These are phyloP conservation scores for Troides oblongomaculatus DNA, from an alignment of 2,888 invertebrate genomes.

Conservation along the genomic window DNA sequence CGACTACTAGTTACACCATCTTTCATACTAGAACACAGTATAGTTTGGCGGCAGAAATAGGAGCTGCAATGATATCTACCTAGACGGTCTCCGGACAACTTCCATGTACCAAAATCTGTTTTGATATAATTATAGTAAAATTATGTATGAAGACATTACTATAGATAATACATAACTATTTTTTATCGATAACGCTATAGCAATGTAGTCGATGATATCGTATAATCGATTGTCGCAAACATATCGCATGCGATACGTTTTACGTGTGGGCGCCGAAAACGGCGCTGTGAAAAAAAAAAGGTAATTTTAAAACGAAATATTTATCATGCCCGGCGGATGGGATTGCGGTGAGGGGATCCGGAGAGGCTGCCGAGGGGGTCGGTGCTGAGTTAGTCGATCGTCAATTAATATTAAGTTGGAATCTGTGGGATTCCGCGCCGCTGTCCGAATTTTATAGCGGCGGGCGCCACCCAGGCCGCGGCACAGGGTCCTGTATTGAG, in stretches of 20 bases:
- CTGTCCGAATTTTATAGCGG: constrained; percentile 79
- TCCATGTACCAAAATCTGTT: background rate
- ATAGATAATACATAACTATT: background rate
- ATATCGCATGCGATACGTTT: constrained; percentile 6
- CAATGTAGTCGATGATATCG: background rate
- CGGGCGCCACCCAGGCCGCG: constrained; percentile 76
- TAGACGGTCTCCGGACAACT: background rate
- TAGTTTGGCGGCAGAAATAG: no score
- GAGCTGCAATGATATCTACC: no score
- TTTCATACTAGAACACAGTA: no score
- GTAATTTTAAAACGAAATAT: constrained; percentile 40
- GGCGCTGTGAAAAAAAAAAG: constrained; percentile 17
- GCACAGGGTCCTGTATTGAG: constrained; percentile 36
- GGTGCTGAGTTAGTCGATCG: constrained; percentile 70
- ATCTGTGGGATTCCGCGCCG: constrained; percentile 80
- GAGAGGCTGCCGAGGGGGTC: constrained; percentile 34
- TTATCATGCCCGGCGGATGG: constrained; percentile 41
- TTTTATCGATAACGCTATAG: background rate
- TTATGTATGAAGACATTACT: background rate
- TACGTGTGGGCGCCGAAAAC: constrained; percentile 17
- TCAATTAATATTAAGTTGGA: constrained; percentile 79
- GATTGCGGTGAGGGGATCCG: constrained; percentile 23
- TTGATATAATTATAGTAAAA: background rate
- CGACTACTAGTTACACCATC: no score
- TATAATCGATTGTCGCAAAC: constrained; percentile 12